Base-by-base conservation (phyloP, 2,888 invertebrate species). In the Abscondita cerata region DNA sequence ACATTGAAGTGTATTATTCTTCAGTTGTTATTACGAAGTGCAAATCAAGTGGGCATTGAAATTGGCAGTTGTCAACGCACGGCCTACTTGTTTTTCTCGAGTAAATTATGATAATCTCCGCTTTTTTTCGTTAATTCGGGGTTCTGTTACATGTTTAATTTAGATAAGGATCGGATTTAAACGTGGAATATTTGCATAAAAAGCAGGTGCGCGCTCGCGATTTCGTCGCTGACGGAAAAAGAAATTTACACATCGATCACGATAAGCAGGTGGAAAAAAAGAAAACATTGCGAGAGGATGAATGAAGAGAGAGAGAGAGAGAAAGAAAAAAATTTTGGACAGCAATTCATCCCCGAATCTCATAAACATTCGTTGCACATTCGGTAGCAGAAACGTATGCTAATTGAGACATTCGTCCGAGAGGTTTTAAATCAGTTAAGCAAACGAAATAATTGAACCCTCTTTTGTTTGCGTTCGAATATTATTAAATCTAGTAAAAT, bases 351-450 rank as follows among this genome's bases (percentile, higher is more conserved):
- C 34, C 18, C 51, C 9, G 20, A 31, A 9, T 33, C 51, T 34
- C 36, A 53, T 48, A 54, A 54, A 46, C 25, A 59, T 59, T 52
- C 52, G 36, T 25, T 31, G 18, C 53, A 53, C 59, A 53, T 62
- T 56, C 34, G 51, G 54, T 54, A 63, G 59, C 63, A 59, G 55
- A 63, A 62, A 63, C 25, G 25, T 25, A 25, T 63, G 63, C 63
- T 63, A 63, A 63, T 63, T 63, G 63, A 63, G 58, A 63, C 63
- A 55, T 63, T 63, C 51, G 62, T 62, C 61, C 25, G 25, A 15
- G 40, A 16, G 38, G 59, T 62, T 65, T 65, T 62, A 65, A 65
- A 62, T 62, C 56, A 56, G 47, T 62, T 62, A 47, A 33, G 44
- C 47, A 65, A 65, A 65, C 63, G 59, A 18, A 48, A 48, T 11